Evolutionary conservation across 2,797 vertebrate genomes (phyloP).

Genomic region (Aphelocoma californica): DNA sequence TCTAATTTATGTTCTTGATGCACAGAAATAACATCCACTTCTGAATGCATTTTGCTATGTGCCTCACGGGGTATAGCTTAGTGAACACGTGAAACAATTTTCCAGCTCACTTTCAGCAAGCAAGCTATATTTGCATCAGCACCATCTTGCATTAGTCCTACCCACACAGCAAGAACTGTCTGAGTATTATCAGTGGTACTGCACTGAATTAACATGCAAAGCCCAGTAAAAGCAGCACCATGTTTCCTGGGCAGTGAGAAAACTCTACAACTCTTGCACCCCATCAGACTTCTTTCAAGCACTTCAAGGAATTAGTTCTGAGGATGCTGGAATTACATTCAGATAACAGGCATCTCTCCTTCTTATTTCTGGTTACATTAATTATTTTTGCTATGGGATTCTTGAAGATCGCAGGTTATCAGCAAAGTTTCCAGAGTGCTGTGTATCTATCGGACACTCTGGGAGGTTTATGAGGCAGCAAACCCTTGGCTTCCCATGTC

Average conservation of each 20-base stretch:
- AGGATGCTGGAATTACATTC: neutral
- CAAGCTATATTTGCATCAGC: slow-evolving; percentile 27
- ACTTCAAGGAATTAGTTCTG: neutral
- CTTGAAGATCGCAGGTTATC: neutral
- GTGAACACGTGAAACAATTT: slow-evolving; percentile 9
- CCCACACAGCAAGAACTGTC: slow-evolving; percentile 26
- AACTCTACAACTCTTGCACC: neutral
- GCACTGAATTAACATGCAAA: neutral
- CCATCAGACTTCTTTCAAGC: neutral
- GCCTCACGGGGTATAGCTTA: neutral
- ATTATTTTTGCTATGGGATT: neutral
- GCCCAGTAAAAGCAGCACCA: neutral
- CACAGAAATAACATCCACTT: slow-evolving; percentile 14
- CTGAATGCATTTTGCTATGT: neutral
- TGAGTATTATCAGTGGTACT: neutral
- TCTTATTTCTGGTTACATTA: neutral
- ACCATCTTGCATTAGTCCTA: slow-evolving; percentile 49
- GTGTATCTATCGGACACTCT: neutral
- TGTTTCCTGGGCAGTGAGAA: neutral
- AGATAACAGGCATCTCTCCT: neutral
- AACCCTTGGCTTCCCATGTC: neutral
- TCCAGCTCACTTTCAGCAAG: neutral
- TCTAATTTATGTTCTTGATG: neutral
- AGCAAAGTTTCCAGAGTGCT: neutral
- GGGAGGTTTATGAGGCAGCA: neutral